A percentile compares a stretch with the other conserved stretches of the same genome.
Conservation (phyloP, 2,888 invertebrate species). For the Sminthurides aquaticus region DNA sequence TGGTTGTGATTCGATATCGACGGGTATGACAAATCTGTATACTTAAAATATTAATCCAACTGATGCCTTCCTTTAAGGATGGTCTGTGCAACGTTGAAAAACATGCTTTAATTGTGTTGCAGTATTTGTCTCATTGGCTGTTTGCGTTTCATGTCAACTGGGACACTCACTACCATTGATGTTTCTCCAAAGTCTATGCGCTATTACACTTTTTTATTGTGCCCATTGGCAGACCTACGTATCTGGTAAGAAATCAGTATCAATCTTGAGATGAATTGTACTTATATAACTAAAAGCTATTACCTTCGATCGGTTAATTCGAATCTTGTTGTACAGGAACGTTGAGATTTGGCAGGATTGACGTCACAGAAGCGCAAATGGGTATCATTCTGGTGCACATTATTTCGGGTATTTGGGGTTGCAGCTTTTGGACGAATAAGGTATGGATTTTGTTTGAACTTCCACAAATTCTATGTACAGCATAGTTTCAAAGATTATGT, state of each 20-base stretch:
- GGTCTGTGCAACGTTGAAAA: too few relatives aligned
- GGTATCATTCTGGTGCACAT: slow-evolving; percentile 82
- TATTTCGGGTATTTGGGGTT: slow-evolving; percentile 77
- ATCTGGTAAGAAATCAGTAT: slow-evolving; percentile 56
- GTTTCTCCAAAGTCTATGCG: slow-evolving; percentile 91
- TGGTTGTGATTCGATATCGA: slow-evolving; percentile 97
- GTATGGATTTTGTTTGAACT: slow-evolving; percentile 47
- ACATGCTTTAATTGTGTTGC: too few relatives aligned
- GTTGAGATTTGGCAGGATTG: slow-evolving; percentile 78
- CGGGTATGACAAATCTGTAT: slow-evolving; percentile 56
- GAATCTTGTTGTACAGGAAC: too few relatives aligned
- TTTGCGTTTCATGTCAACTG: slow-evolving; percentile 84
- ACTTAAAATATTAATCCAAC: too few relatives aligned
- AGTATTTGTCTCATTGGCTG: slow-evolving; percentile 94
- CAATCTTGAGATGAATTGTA: background rate
- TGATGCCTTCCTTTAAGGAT: too few relatives aligned
- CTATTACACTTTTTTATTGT: slow-evolving; percentile 92
- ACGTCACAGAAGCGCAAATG: slow-evolving; percentile 97
- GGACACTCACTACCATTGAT: slow-evolving; percentile 89
- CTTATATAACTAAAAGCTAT: background rate
- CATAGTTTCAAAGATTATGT: too few relatives aligned
- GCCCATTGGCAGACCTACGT: slow-evolving; percentile 99
- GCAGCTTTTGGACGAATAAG: slow-evolving; percentile 74
- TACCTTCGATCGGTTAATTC: too few relatives aligned
- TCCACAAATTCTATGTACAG: background rate